Evolutionary conservation across 2,797 vertebrate genomes (phyloP).

Genomic region (Anguilla marmorata): DNA sequence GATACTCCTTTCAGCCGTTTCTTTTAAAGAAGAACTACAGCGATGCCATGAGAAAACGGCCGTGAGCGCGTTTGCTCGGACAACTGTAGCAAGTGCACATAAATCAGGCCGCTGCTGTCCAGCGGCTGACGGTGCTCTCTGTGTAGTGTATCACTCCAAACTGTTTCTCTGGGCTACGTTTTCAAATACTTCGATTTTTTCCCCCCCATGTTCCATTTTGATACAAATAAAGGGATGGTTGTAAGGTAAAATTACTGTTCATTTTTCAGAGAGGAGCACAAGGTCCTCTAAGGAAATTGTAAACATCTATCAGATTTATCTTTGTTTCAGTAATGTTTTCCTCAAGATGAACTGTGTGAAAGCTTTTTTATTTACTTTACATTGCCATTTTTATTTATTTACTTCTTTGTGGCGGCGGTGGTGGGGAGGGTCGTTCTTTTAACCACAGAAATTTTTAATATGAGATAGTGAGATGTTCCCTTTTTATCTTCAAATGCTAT

Average conservation of each 20-base stretch:
- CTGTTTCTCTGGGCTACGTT: neutral
- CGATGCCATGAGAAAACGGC: neutral
- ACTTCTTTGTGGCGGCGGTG: neutral
- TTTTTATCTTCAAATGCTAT: neutral
- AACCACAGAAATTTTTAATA: neutral
- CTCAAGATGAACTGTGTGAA: neutral
- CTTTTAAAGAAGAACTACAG: neutral
- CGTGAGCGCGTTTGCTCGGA: neutral
- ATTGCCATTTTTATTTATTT: neutral
- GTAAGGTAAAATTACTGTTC: conserved; percentile 8
- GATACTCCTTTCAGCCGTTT: neutral
- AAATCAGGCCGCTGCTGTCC: neutral
- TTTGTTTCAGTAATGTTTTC: neutral
- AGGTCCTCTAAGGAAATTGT: neutral
- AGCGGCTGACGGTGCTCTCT: neutral
- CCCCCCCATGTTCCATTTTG: neutral
- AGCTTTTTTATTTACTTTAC: neutral
- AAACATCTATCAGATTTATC: neutral
- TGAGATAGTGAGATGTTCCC: neutral
- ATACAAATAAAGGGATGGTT: neutral
- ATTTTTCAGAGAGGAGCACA: conserved; percentile 16
- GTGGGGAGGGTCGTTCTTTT: neutral
- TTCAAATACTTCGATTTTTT: conserved; percentile 14
- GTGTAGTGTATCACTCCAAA: neutral
- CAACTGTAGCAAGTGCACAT: neutral